Evolutionary conservation across 2,888 invertebrate species (phyloP), one percentile per base, ranked within the genome.

Genomic region (Cecidostiba fungosa): DNA sequence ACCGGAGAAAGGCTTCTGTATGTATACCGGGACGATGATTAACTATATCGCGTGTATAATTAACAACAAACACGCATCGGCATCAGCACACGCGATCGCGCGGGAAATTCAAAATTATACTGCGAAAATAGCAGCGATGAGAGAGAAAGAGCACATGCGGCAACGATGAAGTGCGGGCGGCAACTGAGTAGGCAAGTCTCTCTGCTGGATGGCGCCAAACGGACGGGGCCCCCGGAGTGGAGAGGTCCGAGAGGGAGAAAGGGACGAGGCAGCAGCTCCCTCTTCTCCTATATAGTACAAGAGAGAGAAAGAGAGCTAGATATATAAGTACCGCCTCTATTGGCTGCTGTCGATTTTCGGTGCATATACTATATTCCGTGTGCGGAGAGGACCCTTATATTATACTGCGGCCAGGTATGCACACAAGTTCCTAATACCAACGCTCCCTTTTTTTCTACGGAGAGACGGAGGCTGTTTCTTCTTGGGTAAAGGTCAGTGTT

Each of bases 171-270:
- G 54, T n/a, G n/a, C n/a, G n/a, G n/a, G n/a, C n/a, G n/a, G n/a
- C n/a, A n/a, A n/a, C n/a, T n/a, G n/a, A n/a, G n/a, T n/a, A n/a
- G 54, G 54, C 54, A 66, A 66, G 66, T 23, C 66, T 23, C 66
- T 29, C 59, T n/a, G 23, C n/a, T n/a, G n/a, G n/a, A n/a, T n/a
- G 66, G 66, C 66, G 66, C 66, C 66, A 66, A 66, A 66, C 66
- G 14, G 66, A 29, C 66, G 66, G 66, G 66, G 66, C 66, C 66
- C 66, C 66, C 66, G 66, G 66, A 66, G 14, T 4, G 4, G 12
- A 12, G 26, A 29, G 29, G n/a, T 12, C 1, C 10, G 23, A 66
- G 66, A 66, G 66, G 66, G 66, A 66, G 66, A 66, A 66, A 66
- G 66, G 66, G 66, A 62, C 62, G 62, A 62, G 10, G 23, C 29